These are phyloP conservation scores for Rhinopomastus cyanomelas DNA, from an alignment of 2,113 vertebrate species.

Conservation along the genomic window DNA sequence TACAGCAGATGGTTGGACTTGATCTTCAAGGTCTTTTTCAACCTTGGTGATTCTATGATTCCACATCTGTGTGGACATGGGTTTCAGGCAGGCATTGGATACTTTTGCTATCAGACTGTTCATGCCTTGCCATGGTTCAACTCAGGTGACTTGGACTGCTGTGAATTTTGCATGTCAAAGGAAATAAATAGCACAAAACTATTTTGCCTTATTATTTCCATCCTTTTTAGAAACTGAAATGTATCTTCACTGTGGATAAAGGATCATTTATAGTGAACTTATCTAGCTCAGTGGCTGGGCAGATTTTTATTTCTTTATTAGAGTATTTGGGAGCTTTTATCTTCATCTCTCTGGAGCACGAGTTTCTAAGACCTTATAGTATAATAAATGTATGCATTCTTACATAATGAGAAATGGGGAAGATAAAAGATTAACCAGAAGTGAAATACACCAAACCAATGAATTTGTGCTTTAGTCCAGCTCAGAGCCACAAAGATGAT, in stretches of 20 bases:
- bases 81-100: neutral
- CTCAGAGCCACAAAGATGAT: no score
- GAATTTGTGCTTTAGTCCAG: no score
- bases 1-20: no score
- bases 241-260: neutral
- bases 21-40: no score
- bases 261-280: neutral
- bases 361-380: neutral
- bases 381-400: neutral
- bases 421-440: neutral
- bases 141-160: neutral
- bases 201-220: neutral
- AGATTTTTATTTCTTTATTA: neutral
- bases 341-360: neutral
- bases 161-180: neutral
- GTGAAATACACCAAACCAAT: accelerated
- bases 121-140: neutral
- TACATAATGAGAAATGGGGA: neutral
- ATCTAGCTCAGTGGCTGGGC: neutral
- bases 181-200: neutral
- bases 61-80: neutral
- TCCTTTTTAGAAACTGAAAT: neutral
- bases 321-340: neutral
- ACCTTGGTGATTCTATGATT: no score
- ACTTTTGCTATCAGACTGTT: neutral